These are phyloP conservation scores for Cheiracanthium punctorium DNA, from an alignment of 2,888 invertebrate species.

Conservation along the genomic window DNA sequence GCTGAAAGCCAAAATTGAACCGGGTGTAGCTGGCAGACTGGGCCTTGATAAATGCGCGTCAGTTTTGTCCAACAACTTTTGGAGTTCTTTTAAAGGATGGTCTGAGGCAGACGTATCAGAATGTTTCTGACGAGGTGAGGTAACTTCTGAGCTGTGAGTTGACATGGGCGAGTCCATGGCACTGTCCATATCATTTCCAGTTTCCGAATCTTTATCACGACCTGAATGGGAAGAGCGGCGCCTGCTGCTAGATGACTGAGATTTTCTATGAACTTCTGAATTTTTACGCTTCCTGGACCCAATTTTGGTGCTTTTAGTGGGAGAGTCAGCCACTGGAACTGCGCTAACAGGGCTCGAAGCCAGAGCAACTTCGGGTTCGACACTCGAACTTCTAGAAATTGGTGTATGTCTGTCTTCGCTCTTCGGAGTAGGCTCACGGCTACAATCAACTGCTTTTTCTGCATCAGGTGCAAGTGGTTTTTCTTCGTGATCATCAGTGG, in stretches of 20 bases:
- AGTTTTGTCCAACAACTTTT: constrained; percentile 96
- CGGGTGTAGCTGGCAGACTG: constrained; percentile 78
- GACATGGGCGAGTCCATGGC: constrained; percentile 59
- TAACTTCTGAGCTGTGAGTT: constrained; percentile 36
- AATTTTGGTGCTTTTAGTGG: constrained; percentile 23
- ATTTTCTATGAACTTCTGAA: constrained; percentile 53
- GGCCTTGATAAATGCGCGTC: constrained; percentile 79
- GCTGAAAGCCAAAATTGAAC: constrained; percentile 91
- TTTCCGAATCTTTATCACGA: constrained; percentile 42
- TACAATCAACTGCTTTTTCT: constrained; percentile 43
- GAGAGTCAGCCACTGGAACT: background rate
- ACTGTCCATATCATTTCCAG: constrained; percentile 49
- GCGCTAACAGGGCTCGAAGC: constrained; percentile 29
- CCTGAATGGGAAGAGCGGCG: constrained; percentile 46
- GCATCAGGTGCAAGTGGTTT: constrained; percentile 34
- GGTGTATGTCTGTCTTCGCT: constrained; percentile 64
- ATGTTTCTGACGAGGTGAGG: constrained; percentile 59
- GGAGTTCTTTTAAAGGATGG: constrained; percentile 94
- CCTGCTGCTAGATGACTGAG: constrained; percentile 38
- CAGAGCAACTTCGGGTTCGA: constrained; percentile 36
- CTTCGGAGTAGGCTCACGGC: constrained; percentile 40
- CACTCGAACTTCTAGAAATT: constrained; percentile 47
- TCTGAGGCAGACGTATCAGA: constrained; percentile 76
- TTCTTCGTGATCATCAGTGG: constrained; percentile 18
- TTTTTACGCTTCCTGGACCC: constrained; percentile 41